Evolutionary conservation across 2,113 vertebrate genomes (phyloP).

Genomic region (Labeo catla): DNA sequence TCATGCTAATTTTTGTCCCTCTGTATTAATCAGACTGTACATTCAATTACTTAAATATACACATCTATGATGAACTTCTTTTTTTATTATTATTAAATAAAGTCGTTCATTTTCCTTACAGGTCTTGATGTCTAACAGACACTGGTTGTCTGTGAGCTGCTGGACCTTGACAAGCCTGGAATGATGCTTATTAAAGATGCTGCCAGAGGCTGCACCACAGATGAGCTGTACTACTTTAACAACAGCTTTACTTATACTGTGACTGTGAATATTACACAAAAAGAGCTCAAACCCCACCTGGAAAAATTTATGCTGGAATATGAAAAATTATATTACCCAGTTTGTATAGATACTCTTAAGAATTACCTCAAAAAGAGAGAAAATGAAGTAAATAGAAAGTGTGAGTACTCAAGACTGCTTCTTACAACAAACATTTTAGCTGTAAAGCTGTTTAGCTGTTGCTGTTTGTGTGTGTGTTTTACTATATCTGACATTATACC

Average conservation of each 20-base stretch:
- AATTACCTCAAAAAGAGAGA: not conserved
- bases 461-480: too few species aligned
- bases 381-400: too few species aligned
- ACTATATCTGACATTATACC: too few species aligned
- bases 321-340: not conserved
- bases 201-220: conserved; percentile 6
- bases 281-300: not conserved
- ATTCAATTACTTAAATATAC: too few species aligned
- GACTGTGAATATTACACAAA: not conserved
- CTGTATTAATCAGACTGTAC: too few species aligned
- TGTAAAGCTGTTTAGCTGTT: too few species aligned
- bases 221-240: not conserved
- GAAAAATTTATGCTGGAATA: too few species aligned
- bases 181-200: not conserved
- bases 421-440: too few species aligned
- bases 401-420: not conserved
- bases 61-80: too few species aligned
- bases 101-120: not conserved
- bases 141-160: conserved; percentile 14
- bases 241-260: not conserved
- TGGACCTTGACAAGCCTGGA: not conserved
- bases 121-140: conserved; percentile 20
- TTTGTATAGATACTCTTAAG: conserved; percentile 10
- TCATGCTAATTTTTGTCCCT: too few species aligned
- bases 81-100: too few species aligned